Percentiles rank a stretch among this genome's conserved stretches.
phyloP scores from a whole-genome alignment of 2,888 invertebrate genomes.

The Standfussiana lucernea region DNA sequence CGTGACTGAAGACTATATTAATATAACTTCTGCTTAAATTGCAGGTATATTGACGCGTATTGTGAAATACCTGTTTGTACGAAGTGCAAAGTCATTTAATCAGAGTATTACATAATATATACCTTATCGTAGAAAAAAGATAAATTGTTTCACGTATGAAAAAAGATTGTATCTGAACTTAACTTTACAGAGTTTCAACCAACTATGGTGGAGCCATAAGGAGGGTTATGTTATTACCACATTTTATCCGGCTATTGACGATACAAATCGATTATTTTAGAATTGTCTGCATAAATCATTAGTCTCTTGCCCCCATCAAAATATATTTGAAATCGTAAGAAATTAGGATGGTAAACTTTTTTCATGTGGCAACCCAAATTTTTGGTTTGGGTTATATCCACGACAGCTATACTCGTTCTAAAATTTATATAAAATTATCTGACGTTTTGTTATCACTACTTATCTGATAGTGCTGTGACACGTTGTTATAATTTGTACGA shows the following conservation, averaged over 20 bases:
- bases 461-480: no score
- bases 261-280: no score
- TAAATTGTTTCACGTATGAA: neutral
- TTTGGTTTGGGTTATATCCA: neutral
- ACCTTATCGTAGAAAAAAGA: neutral
- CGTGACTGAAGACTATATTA: neutral
- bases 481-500: no score
- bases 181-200: neutral
- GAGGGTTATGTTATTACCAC: neutral
- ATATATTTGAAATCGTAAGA: neutral
- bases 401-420: neutral
- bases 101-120: conserved; percentile 8
- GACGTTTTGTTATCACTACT: no score
- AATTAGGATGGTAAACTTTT: neutral
- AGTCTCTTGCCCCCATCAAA: no score
- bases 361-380: neutral
- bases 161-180: neutral
- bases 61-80: conserved; percentile 15
- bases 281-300: no score
- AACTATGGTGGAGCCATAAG: neutral
- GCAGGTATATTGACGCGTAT: conserved; percentile 24
- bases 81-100: no score
- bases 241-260: neutral
- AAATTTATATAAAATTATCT: neutral
- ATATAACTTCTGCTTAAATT: neutral